These are phyloP conservation scores for Stegana nigrithorax DNA, from an alignment of 2,888 invertebrate genomes.

Conservation along the genomic window DNA sequence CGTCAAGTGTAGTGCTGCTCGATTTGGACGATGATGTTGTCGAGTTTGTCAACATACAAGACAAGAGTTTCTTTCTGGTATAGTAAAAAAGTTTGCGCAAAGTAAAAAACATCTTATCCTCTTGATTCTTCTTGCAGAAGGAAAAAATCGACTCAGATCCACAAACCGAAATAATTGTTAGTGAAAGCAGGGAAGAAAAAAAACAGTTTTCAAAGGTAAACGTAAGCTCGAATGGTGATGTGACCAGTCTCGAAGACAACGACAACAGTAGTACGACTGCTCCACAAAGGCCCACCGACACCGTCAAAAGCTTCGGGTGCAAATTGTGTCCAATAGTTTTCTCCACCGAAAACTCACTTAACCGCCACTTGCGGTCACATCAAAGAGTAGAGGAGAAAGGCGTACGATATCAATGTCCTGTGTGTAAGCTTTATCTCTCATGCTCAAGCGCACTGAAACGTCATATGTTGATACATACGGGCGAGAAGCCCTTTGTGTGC, in stretches of 20 bases:
- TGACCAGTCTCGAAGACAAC: not conserved
- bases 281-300: slow-evolving; percentile 44
- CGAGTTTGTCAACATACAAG: slow-evolving; percentile 55
- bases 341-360: slow-evolving; percentile 72
- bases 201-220: not conserved
- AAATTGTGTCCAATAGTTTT: slow-evolving; percentile 75
- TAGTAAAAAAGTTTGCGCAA: not conserved
- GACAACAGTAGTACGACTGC: not conserved
- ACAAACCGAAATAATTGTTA: not conserved
- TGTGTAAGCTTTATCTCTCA: slow-evolving; percentile 77
- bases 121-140: too few species aligned
- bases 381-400: slow-evolving; percentile 72
- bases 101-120: too few species aligned
- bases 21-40: slow-evolving; percentile 39
- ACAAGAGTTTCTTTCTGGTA: slow-evolving; percentile 69
- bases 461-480: slow-evolving; percentile 77
- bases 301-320: slow-evolving; percentile 73
- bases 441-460: slow-evolving; percentile 75
- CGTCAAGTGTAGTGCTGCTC: slow-evolving; percentile 48
- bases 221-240: not conserved
- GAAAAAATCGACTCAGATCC: not conserved
- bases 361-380: slow-evolving; percentile 75
- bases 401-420: slow-evolving; percentile 69
- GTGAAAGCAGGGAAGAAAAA: not conserved
- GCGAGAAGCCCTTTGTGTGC: slow-evolving; percentile 70